Evolutionary conservation across 2,888 invertebrate genomes (phyloP).

Genomic region (Polyploca ridens): DNA sequence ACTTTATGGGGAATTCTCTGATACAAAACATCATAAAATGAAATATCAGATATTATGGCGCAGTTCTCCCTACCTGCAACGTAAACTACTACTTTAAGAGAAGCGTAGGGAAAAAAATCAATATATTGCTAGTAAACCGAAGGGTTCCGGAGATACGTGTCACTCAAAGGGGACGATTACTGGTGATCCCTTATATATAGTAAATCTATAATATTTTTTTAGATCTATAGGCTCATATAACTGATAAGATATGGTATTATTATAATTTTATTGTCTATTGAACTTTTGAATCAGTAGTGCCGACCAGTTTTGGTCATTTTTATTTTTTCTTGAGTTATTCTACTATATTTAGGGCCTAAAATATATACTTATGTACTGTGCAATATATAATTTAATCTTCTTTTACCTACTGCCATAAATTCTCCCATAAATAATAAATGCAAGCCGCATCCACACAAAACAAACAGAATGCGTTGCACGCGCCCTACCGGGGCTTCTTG

Average conservation of each 20-base stretch:
- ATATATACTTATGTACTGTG: not conserved
- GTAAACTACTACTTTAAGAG: conserved; percentile 43
- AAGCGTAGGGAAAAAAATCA: conserved; percentile 53
- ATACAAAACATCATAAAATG: conserved; percentile 4
- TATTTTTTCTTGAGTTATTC: too few species aligned
- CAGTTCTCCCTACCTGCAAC: conserved; percentile 33
- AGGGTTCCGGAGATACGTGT: conserved; percentile 41
- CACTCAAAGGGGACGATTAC: conserved; percentile 49
- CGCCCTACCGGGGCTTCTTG: conserved; percentile 79
- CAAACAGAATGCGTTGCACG: conserved; percentile 57
- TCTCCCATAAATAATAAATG: conserved; percentile 35
- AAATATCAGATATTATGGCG: conserved; percentile 8
- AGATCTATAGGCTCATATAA: too few species aligned
- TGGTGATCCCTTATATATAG: conserved; percentile 23
- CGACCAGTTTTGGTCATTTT: too few species aligned
- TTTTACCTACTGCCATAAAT: not conserved
- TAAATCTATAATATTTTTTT: not conserved
- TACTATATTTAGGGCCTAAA: too few species aligned
- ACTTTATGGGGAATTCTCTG: not conserved
- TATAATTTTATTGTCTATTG: too few species aligned
- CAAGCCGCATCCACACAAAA: conserved; percentile 61
- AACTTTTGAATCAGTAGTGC: too few species aligned
- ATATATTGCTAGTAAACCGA: conserved; percentile 50
- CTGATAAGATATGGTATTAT: too few species aligned
- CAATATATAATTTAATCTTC: not conserved